These are phyloP conservation scores for Plectrocnemia conspersa DNA, from an alignment of 1,140 invertebrate species.

Conservation along the genomic window DNA sequence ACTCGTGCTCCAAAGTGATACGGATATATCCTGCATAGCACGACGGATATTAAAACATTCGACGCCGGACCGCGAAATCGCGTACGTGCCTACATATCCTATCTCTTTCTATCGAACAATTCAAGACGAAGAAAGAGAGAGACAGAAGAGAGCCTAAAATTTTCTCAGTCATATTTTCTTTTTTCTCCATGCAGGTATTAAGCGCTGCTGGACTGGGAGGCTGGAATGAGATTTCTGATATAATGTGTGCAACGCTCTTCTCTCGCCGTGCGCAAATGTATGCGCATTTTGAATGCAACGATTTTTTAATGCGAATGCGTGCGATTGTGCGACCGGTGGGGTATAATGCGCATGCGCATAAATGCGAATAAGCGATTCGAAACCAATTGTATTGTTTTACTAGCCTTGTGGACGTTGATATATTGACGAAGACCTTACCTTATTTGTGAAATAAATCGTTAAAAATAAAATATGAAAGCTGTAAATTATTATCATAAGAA, in stretches of 20 bases:
- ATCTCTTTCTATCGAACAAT: neutral
- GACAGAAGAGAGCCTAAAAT: neutral
- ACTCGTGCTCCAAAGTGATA: constrained; percentile 13
- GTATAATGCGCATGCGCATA: no score
- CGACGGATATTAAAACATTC: constrained; percentile 13
- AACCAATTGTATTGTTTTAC: no score
- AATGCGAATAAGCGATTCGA: no score
- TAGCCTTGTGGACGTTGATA: no score
- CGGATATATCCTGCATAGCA: constrained; percentile 8
- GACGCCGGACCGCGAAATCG: neutral
- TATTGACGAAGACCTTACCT: no score
- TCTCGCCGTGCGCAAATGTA: constrained; percentile 12
- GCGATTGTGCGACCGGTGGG: no score
- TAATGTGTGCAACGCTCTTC: constrained; percentile 19
- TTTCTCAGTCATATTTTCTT: constrained; percentile 13
- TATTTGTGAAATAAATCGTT: no score
- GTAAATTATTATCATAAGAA: no score
- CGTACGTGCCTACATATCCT: neutral
- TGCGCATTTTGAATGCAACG: constrained; percentile 23
- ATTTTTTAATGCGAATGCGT: no score
- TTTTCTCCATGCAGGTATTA: constrained; percentile 8
- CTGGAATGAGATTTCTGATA: constrained; percentile 21
- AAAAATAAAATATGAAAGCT: no score
- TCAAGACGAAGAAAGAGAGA: neutral
- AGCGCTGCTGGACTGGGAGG: constrained; percentile 3